Conservation (phyloP, 2,113 vertebrate species). For the Tupaia tana region DNA sequence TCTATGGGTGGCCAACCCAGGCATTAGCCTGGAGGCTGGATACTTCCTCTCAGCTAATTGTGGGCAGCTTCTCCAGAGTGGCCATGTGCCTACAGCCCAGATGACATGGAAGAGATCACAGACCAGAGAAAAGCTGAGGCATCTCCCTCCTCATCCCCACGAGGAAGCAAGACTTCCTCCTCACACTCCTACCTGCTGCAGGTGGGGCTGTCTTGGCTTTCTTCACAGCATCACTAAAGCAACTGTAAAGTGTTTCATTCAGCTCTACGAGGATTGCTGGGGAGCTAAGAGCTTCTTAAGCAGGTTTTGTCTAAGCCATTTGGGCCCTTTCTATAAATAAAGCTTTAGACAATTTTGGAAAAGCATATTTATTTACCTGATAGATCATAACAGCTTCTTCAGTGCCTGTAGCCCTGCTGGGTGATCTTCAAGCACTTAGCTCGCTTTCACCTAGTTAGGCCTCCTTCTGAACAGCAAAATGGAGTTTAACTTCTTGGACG, state of each 20-base stretch:
- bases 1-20: too few relatives aligned
- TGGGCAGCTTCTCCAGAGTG: neutral
- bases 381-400: constrained; percentile 22
- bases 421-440: constrained; percentile 57
- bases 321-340: constrained; percentile 72
- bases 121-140: neutral
- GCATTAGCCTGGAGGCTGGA: neutral
- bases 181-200: rapidly evolving
- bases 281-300: constrained; percentile 64
- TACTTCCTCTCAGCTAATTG: neutral
- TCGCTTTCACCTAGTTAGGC: constrained; percentile 46
- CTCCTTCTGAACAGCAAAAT: constrained; percentile 17
- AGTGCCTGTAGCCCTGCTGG: neutral
- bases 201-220: neutral
- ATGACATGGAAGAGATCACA: neutral
- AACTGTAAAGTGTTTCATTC: neutral
- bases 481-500: neutral
- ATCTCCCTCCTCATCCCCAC: neutral
- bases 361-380: constrained; percentile 64
- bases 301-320: constrained; percentile 57
- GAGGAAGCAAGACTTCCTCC: neutral
- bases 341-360: constrained; percentile 38
- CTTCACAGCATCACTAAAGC: neutral
- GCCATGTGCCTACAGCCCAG: neutral
- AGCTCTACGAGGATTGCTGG: neutral